phyloP scores from a whole-genome alignment of 2,888 invertebrate genomes.

The Agrotis segetum region DNA sequence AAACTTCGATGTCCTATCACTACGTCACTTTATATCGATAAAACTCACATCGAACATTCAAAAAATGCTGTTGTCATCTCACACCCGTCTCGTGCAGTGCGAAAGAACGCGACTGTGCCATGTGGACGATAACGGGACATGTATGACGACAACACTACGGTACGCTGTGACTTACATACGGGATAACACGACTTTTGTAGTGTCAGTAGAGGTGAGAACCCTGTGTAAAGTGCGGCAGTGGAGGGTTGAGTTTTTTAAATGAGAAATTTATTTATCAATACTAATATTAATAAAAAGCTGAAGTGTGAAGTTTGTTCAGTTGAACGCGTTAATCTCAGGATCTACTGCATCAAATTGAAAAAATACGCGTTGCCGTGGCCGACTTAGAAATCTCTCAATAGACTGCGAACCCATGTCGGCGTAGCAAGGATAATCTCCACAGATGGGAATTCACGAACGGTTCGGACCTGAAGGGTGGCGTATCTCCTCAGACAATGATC shows the following conservation, averaged over 20 bases:
- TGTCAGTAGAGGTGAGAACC: constrained; percentile 22
- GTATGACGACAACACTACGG: constrained; percentile 60
- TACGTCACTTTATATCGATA: constrained; percentile 24
- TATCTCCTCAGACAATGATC: too few relatives aligned
- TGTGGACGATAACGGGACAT: constrained; percentile 59
- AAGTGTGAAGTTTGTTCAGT: too few relatives aligned
- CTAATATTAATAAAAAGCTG: too few relatives aligned
- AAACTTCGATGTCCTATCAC: background rate
- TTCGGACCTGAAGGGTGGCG: too few relatives aligned
- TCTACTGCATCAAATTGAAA: too few relatives aligned
- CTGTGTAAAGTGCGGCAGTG: background rate
- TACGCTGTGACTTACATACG: constrained; percentile 54
- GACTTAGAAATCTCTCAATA: too few relatives aligned
- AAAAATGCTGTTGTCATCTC: constrained; percentile 51
- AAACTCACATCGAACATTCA: constrained; percentile 11
- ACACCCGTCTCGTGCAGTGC: constrained; percentile 19
- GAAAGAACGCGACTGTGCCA: constrained; percentile 52
- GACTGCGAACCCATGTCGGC: too few relatives aligned
- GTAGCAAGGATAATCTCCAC: too few relatives aligned
- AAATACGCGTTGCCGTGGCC: too few relatives aligned
- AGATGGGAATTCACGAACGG: too few relatives aligned
- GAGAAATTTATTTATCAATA: too few relatives aligned
- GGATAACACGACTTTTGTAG: constrained; percentile 48
- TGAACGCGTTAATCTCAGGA: too few relatives aligned
- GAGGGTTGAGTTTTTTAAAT: background rate